phyloP scores from a whole-genome alignment of 2,797 vertebrate genomes.

The Paguma larvata region DNA sequence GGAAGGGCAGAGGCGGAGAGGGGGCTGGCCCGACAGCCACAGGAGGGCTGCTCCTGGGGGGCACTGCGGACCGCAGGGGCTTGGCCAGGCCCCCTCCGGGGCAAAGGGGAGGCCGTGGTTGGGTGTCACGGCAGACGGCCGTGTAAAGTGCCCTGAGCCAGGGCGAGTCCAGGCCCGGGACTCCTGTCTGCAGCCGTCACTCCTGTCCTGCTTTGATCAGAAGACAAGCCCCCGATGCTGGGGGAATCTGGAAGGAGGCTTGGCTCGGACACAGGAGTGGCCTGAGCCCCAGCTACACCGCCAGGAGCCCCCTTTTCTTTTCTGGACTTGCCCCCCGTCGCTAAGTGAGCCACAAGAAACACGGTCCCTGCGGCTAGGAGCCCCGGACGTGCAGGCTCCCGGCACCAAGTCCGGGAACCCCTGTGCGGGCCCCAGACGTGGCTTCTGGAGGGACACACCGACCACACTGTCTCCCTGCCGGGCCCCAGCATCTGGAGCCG shows the following conservation, averaged over 20 bases:
- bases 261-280: too few species aligned
- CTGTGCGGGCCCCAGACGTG: background rate
- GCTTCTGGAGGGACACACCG: rapidly evolving
- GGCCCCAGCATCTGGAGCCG: background rate
- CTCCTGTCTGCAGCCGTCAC: background rate
- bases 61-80: too few species aligned
- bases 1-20: background rate
- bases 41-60: background rate
- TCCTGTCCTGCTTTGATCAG: background rate
- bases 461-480: background rate
- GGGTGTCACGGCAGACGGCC: background rate
- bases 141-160: background rate
- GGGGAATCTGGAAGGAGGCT: background rate
- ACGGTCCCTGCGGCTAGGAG: background rate
- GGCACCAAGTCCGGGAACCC: background rate
- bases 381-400: background rate
- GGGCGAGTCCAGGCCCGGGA: background rate
- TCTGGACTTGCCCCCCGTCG: background rate
- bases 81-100: background rate
- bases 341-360: too few species aligned
- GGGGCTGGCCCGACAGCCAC: background rate
- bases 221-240: background rate
- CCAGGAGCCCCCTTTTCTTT: background rate
- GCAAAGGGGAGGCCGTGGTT: background rate
- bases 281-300: background rate